A percentile compares a stretch with the other conserved stretches of the same genome.
phyloP scores from a whole-genome alignment of 64 coral and sea anemone genomes.

The Exaiptasia diaphana region DNA sequence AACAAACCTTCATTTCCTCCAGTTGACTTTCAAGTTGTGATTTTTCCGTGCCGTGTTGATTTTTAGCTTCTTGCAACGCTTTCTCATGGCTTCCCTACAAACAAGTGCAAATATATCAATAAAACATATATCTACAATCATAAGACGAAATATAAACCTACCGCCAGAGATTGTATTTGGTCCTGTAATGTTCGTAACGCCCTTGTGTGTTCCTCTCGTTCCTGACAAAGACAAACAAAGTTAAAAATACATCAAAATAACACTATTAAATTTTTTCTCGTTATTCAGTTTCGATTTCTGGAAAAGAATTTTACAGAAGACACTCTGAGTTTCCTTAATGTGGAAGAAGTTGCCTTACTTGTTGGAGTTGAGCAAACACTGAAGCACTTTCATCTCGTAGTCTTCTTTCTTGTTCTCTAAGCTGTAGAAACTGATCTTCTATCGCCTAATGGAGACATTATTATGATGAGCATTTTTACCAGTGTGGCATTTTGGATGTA shows the following conservation, averaged over 20 bases:
- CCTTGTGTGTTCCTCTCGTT: slow-evolving; percentile 50
- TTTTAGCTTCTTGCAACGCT: slow-evolving; percentile 69
- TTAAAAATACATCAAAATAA: no score
- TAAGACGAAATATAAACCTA: neutral
- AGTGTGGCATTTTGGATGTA: no score
- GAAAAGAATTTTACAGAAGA: no score
- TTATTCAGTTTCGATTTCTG: no score
- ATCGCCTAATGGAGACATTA: slow-evolving; percentile 15
- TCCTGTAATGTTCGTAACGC: slow-evolving; percentile 39
- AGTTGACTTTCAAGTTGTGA: slow-evolving; percentile 57
- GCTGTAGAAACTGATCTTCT: slow-evolving; percentile 50
- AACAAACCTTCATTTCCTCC: slow-evolving; percentile 90
- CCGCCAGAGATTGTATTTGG: slow-evolving; percentile 57
- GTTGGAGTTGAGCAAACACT: slow-evolving; percentile 44
- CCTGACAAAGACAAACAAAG: slow-evolving; percentile 3
- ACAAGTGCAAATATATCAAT: neutral
- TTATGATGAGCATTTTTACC: no score
- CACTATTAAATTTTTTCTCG: no score
- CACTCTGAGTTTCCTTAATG: no score
- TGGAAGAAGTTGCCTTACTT: slow-evolving; percentile 23
- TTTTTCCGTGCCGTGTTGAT: slow-evolving; percentile 62
- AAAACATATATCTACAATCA: neutral
- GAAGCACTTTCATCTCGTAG: slow-evolving; percentile 28
- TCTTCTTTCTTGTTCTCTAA: slow-evolving; percentile 49
- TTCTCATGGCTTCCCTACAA: slow-evolving; percentile 70